Evolutionary conservation across 2,888 invertebrate species (phyloP).

Genomic region (Macrosiphum euphorbiae): DNA sequence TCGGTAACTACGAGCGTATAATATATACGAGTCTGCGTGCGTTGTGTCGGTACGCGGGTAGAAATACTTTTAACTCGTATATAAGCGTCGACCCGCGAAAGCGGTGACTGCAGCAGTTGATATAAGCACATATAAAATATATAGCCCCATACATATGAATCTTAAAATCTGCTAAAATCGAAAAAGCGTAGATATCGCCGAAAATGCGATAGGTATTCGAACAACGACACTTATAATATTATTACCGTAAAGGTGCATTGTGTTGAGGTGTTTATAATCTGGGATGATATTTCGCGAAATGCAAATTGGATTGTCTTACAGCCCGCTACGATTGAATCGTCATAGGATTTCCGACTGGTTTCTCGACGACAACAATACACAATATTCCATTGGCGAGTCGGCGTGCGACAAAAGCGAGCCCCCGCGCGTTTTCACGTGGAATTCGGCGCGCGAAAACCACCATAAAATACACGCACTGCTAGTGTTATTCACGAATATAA

Average conservation of each 20-base stretch:
- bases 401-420: not conserved
- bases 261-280: not conserved
- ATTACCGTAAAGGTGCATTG: not conserved
- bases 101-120: not conserved
- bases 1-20: not conserved
- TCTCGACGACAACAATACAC: not conserved
- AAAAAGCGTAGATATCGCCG: not conserved
- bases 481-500: not conserved
- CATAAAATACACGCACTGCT: not conserved
- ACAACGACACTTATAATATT: not conserved
- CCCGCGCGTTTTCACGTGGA: slow-evolving; percentile 21
- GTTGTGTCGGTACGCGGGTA: not conserved
- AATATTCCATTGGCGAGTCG: not conserved
- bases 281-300: not conserved
- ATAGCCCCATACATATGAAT: not conserved
- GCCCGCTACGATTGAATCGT: slow-evolving; percentile 5
- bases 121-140: not conserved
- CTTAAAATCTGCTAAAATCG: not conserved
- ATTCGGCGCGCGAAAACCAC: slow-evolving; percentile 35
- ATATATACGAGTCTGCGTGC: not conserved
- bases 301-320: not conserved
- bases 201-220: not conserved
- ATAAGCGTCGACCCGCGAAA: not conserved
- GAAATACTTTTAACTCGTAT: not conserved
- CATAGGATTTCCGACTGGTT: slow-evolving; percentile 44